phyloP scores from a whole-genome alignment of 2,113 vertebrate genomes.

The Ctenomys sociabilis region DNA sequence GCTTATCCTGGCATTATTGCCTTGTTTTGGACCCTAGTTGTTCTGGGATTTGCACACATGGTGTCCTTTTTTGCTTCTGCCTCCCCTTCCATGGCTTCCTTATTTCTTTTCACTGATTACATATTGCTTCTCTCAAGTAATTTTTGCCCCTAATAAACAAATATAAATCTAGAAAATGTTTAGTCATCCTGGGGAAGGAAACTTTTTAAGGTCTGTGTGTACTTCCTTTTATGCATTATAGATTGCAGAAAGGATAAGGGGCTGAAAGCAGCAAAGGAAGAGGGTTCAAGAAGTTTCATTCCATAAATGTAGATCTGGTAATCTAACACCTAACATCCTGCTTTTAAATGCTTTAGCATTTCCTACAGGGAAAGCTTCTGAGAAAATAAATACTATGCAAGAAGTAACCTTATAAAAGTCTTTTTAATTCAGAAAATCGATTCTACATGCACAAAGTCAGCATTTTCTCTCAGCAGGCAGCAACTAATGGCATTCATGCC shows the following conservation, averaged over 20 bases:
- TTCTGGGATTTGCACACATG: background rate
- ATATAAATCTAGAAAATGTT: constrained; percentile 23
- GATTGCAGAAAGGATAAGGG: constrained; percentile 43
- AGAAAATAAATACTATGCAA: constrained; percentile 64
- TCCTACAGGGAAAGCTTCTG: constrained; percentile 56
- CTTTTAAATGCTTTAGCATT: constrained; percentile 55
- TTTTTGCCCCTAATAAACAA: constrained; percentile 20
- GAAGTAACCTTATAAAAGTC: constrained; percentile 53
- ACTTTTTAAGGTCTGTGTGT: constrained; percentile 15
- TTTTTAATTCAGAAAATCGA: constrained; percentile 74
- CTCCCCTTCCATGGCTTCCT: background rate
- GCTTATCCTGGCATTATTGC: background rate
- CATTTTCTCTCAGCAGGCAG: constrained; percentile 72
- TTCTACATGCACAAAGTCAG: constrained; percentile 64
- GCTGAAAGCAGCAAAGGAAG: constrained; percentile 40
- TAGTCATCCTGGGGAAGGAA: constrained; percentile 22
- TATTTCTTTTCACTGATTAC: constrained; percentile 30
- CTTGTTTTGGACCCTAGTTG: background rate
- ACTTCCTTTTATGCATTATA: background rate
- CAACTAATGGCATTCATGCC: constrained; percentile 54
- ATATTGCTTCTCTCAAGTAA: constrained; percentile 49
- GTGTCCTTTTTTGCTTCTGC: background rate
- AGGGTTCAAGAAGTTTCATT: constrained; percentile 48
- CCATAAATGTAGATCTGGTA: constrained; percentile 54
- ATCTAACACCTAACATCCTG: constrained; percentile 33